Conservation (phyloP, 1,140 invertebrate genomes). For the Nasonia longicornis region DNA sequence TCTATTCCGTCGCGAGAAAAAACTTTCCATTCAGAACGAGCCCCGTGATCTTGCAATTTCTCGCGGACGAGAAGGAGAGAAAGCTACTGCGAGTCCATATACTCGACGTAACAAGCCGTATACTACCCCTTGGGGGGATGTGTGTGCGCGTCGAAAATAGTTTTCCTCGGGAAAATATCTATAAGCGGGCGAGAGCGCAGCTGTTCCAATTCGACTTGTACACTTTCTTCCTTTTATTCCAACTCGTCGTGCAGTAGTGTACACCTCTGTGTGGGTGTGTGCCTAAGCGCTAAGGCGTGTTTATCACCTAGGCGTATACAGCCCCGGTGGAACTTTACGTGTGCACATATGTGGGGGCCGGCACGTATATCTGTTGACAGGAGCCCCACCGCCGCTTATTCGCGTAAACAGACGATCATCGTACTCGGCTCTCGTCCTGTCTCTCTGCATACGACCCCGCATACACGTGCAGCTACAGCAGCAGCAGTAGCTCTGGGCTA, state of each 20-base stretch:
- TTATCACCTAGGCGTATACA: neutral
- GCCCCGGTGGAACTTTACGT: neutral
- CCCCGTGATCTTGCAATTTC: constrained; percentile 37
- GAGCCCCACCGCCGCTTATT: neutral
- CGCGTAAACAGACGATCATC: constrained; percentile 8
- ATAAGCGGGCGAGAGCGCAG: neutral
- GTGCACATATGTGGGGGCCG: neutral
- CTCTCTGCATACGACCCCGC: neutral
- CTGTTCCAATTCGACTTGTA: neutral
- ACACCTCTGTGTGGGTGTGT: neutral
- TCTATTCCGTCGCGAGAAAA: constrained; percentile 14
- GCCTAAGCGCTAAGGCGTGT: neutral
- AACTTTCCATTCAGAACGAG: constrained; percentile 39
- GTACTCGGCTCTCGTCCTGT: neutral
- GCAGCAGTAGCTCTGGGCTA: neutral
- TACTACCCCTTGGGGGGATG: constrained; percentile 8
- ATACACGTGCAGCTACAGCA: neutral
- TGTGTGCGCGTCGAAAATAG: constrained; percentile 6
- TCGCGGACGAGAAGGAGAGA: neutral
- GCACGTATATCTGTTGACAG: constrained; percentile 15
- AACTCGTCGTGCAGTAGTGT: too few relatives aligned
- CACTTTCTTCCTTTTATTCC: too few relatives aligned
- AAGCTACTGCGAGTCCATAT: neutral
- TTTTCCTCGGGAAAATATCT: constrained; percentile 2
- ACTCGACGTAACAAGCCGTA: constrained; percentile 20